Evolutionary conservation across 1,140 invertebrate genomes (phyloP).

Genomic region (Carposina sasakii): DNA sequence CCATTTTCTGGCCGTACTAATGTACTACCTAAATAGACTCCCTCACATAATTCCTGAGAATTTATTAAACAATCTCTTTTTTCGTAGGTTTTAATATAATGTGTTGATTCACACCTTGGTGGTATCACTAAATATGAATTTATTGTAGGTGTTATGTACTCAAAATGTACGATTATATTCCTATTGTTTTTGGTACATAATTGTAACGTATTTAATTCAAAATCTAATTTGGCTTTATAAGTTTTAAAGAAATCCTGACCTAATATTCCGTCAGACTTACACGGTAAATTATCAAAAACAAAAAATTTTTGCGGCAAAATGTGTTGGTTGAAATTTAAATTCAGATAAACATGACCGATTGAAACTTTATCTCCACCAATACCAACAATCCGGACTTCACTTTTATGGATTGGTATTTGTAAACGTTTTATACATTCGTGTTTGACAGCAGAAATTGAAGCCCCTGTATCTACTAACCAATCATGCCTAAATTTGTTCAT

Average conservation of each 20-base stretch:
- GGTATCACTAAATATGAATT: neutral
- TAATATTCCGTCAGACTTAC: neutral
- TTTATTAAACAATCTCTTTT: too few relatives aligned
- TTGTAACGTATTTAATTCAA: neutral
- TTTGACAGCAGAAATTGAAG: neutral
- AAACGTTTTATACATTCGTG: neutral
- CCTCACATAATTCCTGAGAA: neutral
- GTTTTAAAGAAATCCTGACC: conserved; percentile 6
- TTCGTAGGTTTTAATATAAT: neutral
- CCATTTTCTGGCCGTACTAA: neutral
- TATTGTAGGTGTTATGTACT: neutral
- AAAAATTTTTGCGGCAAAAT: conserved; percentile 1
- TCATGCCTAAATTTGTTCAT: neutral
- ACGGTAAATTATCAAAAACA: neutral
- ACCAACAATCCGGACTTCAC: neutral
- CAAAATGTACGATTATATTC: neutral
- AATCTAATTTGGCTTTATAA: neutral
- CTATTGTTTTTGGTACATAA: neutral
- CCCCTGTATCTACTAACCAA: neutral
- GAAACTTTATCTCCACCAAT: neutral
- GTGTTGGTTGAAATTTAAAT: neutral
- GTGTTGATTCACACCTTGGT: neutral
- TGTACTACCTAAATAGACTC: neutral
- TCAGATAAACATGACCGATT: neutral
- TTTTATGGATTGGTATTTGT: neutral